phyloP scores from a whole-genome alignment of 2,113 vertebrate genomes.

The Sorex araneus region DNA sequence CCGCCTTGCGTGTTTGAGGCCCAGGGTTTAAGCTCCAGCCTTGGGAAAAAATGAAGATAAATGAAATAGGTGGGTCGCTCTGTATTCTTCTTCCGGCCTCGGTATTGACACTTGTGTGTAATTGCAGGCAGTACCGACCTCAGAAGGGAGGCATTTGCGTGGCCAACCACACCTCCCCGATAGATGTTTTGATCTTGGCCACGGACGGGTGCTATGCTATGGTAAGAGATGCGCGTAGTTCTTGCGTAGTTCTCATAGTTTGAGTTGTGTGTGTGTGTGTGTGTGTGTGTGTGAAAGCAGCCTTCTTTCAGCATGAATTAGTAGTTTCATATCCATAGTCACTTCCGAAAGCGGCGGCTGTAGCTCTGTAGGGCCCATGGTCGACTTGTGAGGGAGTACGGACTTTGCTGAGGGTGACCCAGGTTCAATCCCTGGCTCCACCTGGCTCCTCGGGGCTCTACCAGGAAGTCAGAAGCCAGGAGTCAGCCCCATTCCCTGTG shows the following conservation, averaged over 20 bases:
- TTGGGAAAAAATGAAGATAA: neutral
- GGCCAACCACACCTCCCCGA: conserved; percentile 97
- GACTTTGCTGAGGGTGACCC: too few species aligned
- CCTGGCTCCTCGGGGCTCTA: too few species aligned
- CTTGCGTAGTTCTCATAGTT: too few species aligned
- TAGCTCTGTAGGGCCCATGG: too few species aligned
- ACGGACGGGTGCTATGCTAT: conserved; percentile 98
- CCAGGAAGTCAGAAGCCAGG: too few species aligned
- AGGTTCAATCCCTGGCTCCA: too few species aligned
- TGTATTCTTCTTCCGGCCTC: neutral
- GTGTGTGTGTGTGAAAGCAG: neutral
- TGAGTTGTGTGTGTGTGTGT: neutral
- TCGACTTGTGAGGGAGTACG: too few species aligned
- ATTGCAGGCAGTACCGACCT: conserved; percentile 94
- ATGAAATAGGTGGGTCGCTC: neutral
- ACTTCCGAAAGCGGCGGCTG: neutral
- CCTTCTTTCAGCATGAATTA: conserved; percentile 43
- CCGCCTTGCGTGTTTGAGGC: too few species aligned
- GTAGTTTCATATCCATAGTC: neutral
- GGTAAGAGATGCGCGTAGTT: conserved; percentile 90
- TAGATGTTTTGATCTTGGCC: conserved; percentile 96
- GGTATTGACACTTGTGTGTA: conserved; percentile 29
- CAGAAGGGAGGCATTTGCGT: conserved; percentile 98
- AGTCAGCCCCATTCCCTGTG: too few species aligned
- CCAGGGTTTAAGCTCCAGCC: too few species aligned